Conservation (phyloP, 1,140 invertebrate genomes). For the Homalodisca vitripennis region DNA sequence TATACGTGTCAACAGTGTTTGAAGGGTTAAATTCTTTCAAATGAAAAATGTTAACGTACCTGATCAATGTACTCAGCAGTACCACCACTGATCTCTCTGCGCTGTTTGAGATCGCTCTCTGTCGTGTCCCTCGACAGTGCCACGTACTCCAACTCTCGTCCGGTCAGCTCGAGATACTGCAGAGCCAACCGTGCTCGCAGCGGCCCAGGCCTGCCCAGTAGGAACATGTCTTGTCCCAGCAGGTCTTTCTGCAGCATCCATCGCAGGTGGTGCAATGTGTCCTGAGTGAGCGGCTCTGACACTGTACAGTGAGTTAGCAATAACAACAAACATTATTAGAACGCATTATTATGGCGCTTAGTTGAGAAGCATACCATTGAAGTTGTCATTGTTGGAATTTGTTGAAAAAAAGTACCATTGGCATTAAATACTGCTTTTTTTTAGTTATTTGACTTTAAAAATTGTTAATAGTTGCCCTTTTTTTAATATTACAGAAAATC, state of each 20-base stretch:
- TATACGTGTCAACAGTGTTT: no score
- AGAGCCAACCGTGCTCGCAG: constrained; percentile 75
- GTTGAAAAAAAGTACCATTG: constrained; percentile 16
- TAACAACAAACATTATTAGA: constrained; percentile 27
- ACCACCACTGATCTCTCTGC: constrained; percentile 84
- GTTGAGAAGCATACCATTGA: constrained; percentile 41
- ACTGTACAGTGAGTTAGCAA: constrained; percentile 50
- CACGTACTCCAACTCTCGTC: constrained; percentile 90
- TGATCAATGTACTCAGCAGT: constrained; percentile 94
- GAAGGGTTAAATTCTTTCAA: no score
- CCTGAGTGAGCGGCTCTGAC: constrained; percentile 61
- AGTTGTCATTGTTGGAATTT: constrained; percentile 37
- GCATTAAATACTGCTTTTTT: constrained; percentile 20
- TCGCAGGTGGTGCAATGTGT: constrained; percentile 75
- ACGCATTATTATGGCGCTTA: constrained; percentile 38
- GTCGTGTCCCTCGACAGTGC: constrained; percentile 93
- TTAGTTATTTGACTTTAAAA: no score
- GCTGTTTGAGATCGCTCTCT: constrained; percentile 94
- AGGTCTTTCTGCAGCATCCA: constrained; percentile 96
- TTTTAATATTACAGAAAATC: constrained; percentile 34
- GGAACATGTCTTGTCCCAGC: constrained; percentile 92
- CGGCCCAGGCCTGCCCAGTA: constrained; percentile 87
- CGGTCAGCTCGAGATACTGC: constrained; percentile 84
- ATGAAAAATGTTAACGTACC: no score
- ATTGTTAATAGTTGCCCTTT: no score